These are phyloP conservation scores for Nomada fucata DNA, from an alignment of 2,888 invertebrate species.

Conservation along the genomic window DNA sequence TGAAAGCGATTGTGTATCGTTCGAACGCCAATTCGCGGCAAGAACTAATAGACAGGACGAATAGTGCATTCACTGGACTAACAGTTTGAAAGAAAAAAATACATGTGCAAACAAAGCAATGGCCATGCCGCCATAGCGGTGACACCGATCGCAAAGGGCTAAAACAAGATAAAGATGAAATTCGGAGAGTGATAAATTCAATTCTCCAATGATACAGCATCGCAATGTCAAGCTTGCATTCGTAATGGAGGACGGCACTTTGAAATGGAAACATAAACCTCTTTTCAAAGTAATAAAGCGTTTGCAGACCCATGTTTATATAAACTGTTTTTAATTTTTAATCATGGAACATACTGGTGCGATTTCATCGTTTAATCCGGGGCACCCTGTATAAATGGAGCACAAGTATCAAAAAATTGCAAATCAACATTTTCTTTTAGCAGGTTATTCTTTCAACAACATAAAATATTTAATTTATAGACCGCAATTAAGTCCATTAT, in stretches of 20 bases:
- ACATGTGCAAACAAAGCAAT: no score
- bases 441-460: no score
- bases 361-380: no score
- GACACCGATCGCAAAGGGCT: no score
- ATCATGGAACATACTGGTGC: no score
- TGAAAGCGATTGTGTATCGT: background rate
- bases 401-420: no score
- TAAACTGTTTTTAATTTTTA: background rate
- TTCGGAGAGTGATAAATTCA: background rate
- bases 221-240: background rate
- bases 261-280: background rate
- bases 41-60: background rate
- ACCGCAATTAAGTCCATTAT: no score
- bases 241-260: background rate
- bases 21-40: constrained; percentile 2
- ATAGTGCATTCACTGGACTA: background rate
- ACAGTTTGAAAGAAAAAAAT: no score
- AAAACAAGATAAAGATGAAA: background rate
- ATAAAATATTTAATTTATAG: no score
- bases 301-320: constrained; percentile 8
- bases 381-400: background rate
- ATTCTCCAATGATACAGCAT: background rate
- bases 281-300: background rate
- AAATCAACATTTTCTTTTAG: no score
- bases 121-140: no score